These are phyloP conservation scores for Dryocosmus kuriphilus DNA, from an alignment of 2,888 invertebrate genomes.

Conservation along the genomic window DNA sequence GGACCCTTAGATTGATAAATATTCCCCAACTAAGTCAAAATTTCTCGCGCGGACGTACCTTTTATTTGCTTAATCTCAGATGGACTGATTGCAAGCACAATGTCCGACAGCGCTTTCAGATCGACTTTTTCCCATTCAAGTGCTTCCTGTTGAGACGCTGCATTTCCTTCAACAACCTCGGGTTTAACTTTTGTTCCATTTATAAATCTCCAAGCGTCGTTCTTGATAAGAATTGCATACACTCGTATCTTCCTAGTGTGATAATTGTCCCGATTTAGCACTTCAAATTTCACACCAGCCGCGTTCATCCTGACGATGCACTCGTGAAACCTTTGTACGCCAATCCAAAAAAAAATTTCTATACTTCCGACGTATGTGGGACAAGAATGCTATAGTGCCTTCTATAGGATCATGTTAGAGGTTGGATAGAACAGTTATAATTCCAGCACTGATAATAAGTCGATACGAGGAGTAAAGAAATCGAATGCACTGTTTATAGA, in stretches of 20 bases:
- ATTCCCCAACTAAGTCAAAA: too few relatives aligned
- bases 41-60: too few relatives aligned
- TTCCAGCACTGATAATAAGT: too few relatives aligned
- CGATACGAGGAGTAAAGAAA: too few relatives aligned
- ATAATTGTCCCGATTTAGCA: constrained; percentile 4
- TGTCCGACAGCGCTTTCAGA: constrained; percentile 38
- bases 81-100: constrained; percentile 32
- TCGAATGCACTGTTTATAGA: too few relatives aligned
- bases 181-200: constrained; percentile 19
- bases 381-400: too few relatives aligned
- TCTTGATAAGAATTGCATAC: constrained; percentile 31
- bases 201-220: constrained; percentile 37
- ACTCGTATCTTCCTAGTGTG: constrained; percentile 19
- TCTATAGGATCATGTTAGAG: too few relatives aligned
- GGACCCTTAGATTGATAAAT: constrained; percentile 48
- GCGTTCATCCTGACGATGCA: not conserved
- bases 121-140: constrained; percentile 1
- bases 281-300: constrained; percentile 2
- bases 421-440: too few relatives aligned
- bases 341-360: not conserved
- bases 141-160: not conserved
- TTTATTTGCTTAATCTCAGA: too few relatives aligned
- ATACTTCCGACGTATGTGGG: too few relatives aligned
- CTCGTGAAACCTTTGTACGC: not conserved
- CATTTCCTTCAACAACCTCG: not conserved